Percentiles rank a stretch among this genome's conserved stretches.
phyloP scores from a whole-genome alignment of 1,140 invertebrate genomes.

The Pseudachorutes palmiensis region DNA sequence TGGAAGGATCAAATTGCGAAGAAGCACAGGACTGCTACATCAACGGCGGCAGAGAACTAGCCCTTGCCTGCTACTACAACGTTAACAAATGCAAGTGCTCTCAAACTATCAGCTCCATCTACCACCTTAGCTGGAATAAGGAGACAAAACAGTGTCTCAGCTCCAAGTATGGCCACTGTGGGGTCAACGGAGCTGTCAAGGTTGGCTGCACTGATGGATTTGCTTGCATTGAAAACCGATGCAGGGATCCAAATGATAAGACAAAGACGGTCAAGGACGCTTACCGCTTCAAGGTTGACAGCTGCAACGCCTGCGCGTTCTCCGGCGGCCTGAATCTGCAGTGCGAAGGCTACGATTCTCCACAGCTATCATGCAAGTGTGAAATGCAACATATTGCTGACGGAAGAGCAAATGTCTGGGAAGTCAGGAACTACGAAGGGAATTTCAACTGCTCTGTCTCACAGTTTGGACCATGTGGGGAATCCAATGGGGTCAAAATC shows the following conservation, averaged over 20 bases:
- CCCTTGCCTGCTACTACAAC: slow-evolving; percentile 1
- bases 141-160: neutral
- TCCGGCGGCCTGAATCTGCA: neutral
- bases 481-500: neutral
- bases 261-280: neutral
- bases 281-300: neutral
- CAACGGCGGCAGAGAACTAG: neutral
- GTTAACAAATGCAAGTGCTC: slow-evolving; percentile 6
- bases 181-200: neutral
- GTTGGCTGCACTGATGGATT: neutral
- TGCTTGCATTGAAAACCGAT: neutral
- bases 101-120: neutral
- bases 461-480: neutral
- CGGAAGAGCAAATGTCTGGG: neutral
- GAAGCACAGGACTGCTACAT: neutral
- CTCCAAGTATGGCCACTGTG: slow-evolving; percentile 5
- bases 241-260: neutral
- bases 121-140: neutral
- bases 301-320: neutral
- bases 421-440: neutral
- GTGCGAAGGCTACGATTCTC: neutral
- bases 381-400: neutral
- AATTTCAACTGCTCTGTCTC: neutral
- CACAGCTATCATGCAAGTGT: neutral
- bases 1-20: neutral